phyloP scores from a whole-genome alignment of 2,797 vertebrate species.

The Nyctibius grandis region DNA sequence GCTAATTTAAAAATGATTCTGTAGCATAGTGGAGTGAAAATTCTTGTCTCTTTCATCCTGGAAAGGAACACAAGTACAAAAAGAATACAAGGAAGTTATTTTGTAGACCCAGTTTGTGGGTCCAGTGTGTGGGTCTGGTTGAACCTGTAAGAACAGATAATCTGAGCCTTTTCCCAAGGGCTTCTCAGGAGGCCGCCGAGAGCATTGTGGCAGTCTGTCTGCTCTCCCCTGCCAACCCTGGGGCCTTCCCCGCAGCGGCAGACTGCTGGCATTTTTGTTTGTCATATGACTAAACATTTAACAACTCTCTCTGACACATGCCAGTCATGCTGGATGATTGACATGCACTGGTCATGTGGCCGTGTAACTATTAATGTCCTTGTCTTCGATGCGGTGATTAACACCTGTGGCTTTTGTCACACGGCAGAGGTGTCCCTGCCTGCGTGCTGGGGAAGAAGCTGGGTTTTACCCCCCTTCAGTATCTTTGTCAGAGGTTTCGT shows the following conservation, averaged over 20 bases:
- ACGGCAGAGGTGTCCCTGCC: rapidly evolving
- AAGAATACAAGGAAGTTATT: background rate
- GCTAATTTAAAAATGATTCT: background rate
- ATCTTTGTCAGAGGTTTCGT: rapidly evolving
- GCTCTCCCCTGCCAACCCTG: background rate
- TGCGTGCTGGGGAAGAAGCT: background rate
- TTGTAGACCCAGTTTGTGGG: background rate
- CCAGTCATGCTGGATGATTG: background rate
- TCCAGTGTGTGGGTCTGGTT: background rate
- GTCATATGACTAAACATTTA: background rate
- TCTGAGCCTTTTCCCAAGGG: background rate
- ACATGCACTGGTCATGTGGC: background rate
- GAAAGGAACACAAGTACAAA: background rate
- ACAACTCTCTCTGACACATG: background rate
- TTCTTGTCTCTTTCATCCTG: background rate
- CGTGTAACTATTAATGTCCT: background rate
- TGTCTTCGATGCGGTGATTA: background rate
- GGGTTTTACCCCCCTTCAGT: rapidly evolving
- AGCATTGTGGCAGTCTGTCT: background rate
- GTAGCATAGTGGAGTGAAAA: background rate
- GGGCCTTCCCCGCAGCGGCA: rapidly evolving
- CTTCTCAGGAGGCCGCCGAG: background rate
- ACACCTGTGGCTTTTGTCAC: background rate
- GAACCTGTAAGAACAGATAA: background rate
- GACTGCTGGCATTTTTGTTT: background rate